Evolutionary conservation across 2,113 vertebrate genomes (phyloP), one percentile per base, ranked within the genome.

Genomic region (Oxyruncus cristatus): DNA sequence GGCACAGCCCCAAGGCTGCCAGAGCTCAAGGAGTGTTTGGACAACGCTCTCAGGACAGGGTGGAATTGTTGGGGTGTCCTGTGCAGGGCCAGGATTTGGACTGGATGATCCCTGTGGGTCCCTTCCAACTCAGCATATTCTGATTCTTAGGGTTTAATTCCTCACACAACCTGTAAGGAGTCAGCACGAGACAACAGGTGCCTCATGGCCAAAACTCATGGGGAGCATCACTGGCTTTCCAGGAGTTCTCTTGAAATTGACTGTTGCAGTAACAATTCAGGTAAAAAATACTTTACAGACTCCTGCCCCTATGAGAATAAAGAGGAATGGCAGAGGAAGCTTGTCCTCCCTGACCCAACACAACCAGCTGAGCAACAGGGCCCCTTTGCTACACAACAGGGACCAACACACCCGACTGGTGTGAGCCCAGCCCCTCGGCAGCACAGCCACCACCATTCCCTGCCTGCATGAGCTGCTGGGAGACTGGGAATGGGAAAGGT

Each of bases 381-480:
- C n/a, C 17, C 50, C 68, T 65, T 9, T 13, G 41, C 77, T 44
- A 3, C 3, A 8, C 50, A 27, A 0, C 0, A 3, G 24, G 1
- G 1, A 1, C 28, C 5, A 4, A 6, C 28, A 4, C 6, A 2
- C 2, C 0, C 4, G 8, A 49, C 78, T 26, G 37, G 39, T 2
- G 35, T 12, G 53, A 39, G 62, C 12, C 30, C 67, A 39, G 59
- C 63, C 56, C 50, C 72, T 20, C 4, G 0, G 0, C 22, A 66
- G 80, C 70, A 12, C 42, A 2, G 47, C 26, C 61, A 14, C 28
- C 39, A 0, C 26, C 35, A 3, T 0, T 13, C 78, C 50, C 76
- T 14, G 8, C 10, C 46, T 6, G 85, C 86, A 70, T 1, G 12
- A 66, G 63, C 87, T 73, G 72, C 88, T 81, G 80, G 50, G 30